These are phyloP conservation scores for Macrotrachela quadricornifera DNA, from an alignment of 1,140 invertebrate species.

Conservation along the genomic window DNA sequence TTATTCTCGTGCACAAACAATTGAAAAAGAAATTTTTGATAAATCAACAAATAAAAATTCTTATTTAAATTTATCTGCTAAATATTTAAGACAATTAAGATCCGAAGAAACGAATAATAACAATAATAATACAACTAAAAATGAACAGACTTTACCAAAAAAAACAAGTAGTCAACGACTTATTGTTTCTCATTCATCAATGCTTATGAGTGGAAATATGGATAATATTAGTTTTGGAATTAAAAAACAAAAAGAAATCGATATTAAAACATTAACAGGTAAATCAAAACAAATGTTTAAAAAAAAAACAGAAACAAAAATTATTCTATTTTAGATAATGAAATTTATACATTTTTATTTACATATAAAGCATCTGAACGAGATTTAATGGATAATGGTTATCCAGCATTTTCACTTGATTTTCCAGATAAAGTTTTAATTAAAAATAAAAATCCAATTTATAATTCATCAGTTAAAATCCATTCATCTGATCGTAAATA, in stretches of 20 bases:
- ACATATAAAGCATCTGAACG: no score
- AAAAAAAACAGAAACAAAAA: no score
- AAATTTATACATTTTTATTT: no score
- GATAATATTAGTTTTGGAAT: neutral
- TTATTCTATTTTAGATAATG: no score
- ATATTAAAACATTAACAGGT: neutral
- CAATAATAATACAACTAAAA: neutral
- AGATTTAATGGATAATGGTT: no score
- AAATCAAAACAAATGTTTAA: neutral
- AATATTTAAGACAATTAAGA: neutral
- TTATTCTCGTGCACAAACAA: no score
- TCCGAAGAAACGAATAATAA: neutral
- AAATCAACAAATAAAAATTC: constrained; percentile 3
- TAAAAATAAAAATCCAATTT: neutral
- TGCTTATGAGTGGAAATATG: neutral
- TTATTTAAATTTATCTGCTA: constrained; percentile 5
- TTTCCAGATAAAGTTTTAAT: no score
- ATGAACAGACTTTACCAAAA: neutral
- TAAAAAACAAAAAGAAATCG: neutral
- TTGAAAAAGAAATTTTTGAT: constrained; percentile 6
- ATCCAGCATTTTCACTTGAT: no score
- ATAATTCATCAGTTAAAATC: constrained; percentile 1
- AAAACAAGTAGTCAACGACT: neutral
- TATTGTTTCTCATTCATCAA: neutral
- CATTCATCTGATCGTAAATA: no score